A percentile compares a stretch with the other conserved stretches of the same genome.
Conservation (phyloP, 2,113 vertebrate species). For the Alces alces region DNA sequence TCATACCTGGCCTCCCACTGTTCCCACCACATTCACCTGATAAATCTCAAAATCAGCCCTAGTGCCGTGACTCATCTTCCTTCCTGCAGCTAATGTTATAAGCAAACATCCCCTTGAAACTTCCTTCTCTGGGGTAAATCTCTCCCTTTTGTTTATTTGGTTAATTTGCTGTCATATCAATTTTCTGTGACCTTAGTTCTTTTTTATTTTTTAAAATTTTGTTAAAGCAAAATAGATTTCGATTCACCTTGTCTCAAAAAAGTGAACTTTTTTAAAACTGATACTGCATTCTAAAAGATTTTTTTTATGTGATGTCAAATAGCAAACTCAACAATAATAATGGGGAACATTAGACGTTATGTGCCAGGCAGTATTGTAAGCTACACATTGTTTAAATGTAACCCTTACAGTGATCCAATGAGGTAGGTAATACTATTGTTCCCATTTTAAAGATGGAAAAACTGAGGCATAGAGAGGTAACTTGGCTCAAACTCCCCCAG, state of each 20-base stretch:
- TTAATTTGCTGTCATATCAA: neutral
- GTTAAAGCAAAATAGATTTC: neutral
- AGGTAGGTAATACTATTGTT: neutral
- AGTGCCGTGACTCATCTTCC: constrained; percentile 29
- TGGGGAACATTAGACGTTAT: neutral
- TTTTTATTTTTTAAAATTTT: neutral
- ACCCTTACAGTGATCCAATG: neutral
- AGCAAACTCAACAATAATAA: neutral
- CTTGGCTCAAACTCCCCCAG: neutral
- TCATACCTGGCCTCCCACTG: neutral
- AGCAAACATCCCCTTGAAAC: neutral
- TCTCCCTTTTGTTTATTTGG: neutral
- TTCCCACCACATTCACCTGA: neutral
- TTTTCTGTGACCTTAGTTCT: neutral
- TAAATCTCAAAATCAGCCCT: neutral
- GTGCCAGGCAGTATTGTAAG: neutral
- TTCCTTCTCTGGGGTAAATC: neutral
- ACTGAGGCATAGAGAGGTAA: neutral
- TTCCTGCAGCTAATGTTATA: constrained; percentile 1
- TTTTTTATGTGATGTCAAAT: neutral
- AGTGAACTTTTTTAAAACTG: neutral
- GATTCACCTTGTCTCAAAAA: neutral
- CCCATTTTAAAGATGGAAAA: neutral
- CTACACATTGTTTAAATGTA: neutral
- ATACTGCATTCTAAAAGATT: neutral